Evolutionary conservation across 2,113 vertebrate species (phyloP), one percentile per base, ranked within the genome.

Genomic region (Caranx ignobilis): DNA sequence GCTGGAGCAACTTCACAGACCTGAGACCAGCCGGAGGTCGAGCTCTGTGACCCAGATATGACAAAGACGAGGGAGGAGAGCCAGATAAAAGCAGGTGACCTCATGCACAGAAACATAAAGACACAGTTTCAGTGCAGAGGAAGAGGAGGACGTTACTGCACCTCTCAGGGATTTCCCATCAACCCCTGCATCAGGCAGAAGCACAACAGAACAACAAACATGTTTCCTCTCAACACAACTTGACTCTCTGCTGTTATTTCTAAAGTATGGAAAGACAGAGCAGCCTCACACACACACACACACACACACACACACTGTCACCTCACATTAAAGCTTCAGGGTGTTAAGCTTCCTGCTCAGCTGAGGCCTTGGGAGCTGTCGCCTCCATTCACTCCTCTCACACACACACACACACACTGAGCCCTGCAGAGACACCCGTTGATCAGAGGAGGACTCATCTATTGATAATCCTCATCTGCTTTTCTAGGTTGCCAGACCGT

Each of bases 311-410:
- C 1, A 66, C 45, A 2, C 37, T 64, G 37, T 50, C 75, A 70
- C 31, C 19, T 63, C 59, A 77, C 48, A 69, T 79, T 82, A 76
- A 56, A 34, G 31, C 71, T 65, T 37, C 63, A 1, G 62, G 39
- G 47, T 67, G 35, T 74, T 81, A 64, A 75, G 68, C 78, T 68
- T 61, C 39, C 50, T 60, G 73, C 60, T 72, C 21, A 12, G 47
- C 31, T 1, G n/a, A 69, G 71, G 54, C 70, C 11, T 65, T 69
- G 73, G 67, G 77, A 71, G 82, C 77, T 21, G 60, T 70, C n/a
- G 52, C 41, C 39, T 75, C 55, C 47, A 26, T 62, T 77, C 68
- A 68, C 78, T 45, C 60, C 35, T 55, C 55, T 71, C 80, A 66
- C 13, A 41, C 7, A 41, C 65, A 32, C 43, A 37, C 62, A 39